A percentile compares a stretch with the other conserved stretches of the same genome.
These are phyloP conservation scores for Bombus consobrinus DNA, from an alignment of 1,140 invertebrate genomes.

Conservation along the genomic window DNA sequence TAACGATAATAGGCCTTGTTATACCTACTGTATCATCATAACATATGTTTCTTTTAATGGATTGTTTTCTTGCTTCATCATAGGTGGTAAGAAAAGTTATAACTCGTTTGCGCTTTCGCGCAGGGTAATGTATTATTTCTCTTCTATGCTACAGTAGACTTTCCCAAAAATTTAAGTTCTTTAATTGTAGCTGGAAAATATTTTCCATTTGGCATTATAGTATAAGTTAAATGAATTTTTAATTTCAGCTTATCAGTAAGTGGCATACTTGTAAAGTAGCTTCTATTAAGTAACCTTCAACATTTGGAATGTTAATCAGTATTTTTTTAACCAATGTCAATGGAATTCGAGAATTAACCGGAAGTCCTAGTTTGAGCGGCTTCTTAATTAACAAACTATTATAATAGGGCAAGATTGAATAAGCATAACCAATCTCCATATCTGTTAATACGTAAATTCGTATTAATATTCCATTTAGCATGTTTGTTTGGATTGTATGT, in stretches of 20 bases:
- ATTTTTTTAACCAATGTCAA: slow-evolving; percentile 52
- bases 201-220: slow-evolving; percentile 60
- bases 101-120: slow-evolving; percentile 61
- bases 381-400: slow-evolving; percentile 24
- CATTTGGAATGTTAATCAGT: slow-evolving; percentile 31
- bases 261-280: slow-evolving; percentile 55
- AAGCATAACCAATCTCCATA: background rate
- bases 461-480: background rate
- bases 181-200: slow-evolving; percentile 53
- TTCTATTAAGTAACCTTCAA: background rate
- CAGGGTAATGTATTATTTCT: slow-evolving; percentile 43
- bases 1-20: background rate
- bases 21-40: background rate
- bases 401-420: slow-evolving; percentile 39
- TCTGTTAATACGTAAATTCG: background rate
- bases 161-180: slow-evolving; percentile 43
- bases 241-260: slow-evolving; percentile 57
- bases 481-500: background rate
- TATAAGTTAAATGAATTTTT: slow-evolving; percentile 52
- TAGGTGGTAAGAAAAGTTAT: slow-evolving; percentile 52
- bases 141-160: slow-evolving; percentile 47
- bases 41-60: background rate
- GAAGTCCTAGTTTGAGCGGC: slow-evolving; percentile 34
- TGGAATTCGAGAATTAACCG: slow-evolving; percentile 40
- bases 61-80: slow-evolving; percentile 14